Base-by-base conservation (phyloP, 2,113 vertebrate genomes). In the Centropristis striata region DNA sequence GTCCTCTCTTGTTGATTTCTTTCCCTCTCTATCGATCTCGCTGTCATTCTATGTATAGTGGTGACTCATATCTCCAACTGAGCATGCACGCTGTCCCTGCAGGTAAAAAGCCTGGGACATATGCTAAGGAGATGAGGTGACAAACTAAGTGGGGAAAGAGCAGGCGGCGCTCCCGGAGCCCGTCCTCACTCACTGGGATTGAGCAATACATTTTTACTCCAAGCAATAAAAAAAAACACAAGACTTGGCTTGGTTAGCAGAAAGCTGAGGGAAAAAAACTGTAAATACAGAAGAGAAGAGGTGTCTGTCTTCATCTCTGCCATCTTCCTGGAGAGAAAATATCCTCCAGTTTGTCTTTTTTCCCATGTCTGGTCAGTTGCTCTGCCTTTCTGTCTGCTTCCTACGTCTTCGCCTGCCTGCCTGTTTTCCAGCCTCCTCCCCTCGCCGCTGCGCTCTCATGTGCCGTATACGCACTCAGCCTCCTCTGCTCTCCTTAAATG, bases 41-140 rank as follows among this genome's bases (percentile, higher is more conserved):
- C 41, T 32, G 71, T 71, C 66, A 65, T 63, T 71, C 77, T 84
- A 71, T 81, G 89, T 83, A 79, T 75, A 77, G 84, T 32, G 83
- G 91, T 94, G 92, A 93, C 89, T 93, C 90, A 93, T 78, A 77
- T 88, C 90, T 83, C 87, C 77, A 8, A 55, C 85, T 68, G 85
- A 77, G 90, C 82, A 32, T 32, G 84, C 81, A 71, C 21, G 67
- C 78, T 7, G 49, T 80, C 87, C 82, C 90, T 58, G 76, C 89
- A 92, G 90, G 89, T 91, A 78, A 75, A 78, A 85, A 78, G 68
- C 72, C 67, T 3, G 84, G 70, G 88, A 89, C 88, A 80, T 82
- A 86, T 86, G 89, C 86, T 60, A 47, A n/a, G 55, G 84, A 83
- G 71, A 49, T 3, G 70, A 79, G 84, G 87, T 66, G 81, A 82